Percentiles rank a stretch among this genome's conserved stretches.
Evolutionary conservation across 2,797 vertebrate genomes (phyloP).

Genomic region (Erethizon dorsatum): DNA sequence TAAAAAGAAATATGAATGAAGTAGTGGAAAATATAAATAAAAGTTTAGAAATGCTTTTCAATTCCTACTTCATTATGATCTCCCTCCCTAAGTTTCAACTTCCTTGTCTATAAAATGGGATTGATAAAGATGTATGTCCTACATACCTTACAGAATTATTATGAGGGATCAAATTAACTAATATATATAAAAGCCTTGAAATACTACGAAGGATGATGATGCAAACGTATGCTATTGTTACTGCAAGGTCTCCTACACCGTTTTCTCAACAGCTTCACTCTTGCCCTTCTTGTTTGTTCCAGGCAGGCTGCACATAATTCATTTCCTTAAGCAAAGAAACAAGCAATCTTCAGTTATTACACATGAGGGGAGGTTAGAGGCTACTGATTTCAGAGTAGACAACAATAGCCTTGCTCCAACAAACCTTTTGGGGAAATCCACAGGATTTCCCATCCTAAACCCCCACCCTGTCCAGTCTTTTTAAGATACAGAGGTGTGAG

Average conservation of each 20-base stretch:
- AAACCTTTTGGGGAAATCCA: slow-evolving; percentile 51
- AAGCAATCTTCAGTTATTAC: slow-evolving; percentile 16
- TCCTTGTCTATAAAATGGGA: slow-evolving; percentile 51
- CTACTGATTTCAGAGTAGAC: slow-evolving; percentile 4
- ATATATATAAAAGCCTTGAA: not conserved
- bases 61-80: not conserved
- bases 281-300: not conserved
- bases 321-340: slow-evolving; percentile 29
- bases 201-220: not conserved
- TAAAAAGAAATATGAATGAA: slow-evolving; percentile 60
- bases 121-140: not conserved
- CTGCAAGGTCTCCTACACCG: not conserved
- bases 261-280: not conserved
- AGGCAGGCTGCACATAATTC: not conserved
- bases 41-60: slow-evolving; percentile 28
- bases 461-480: slow-evolving; percentile 6
- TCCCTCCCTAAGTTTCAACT: not conserved
- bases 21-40: not conserved
- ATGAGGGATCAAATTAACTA: not conserved
- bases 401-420: slow-evolving; percentile 46
- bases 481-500: slow-evolving; percentile 15
- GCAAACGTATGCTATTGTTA: not conserved
- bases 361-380: not conserved
- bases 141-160: not conserved
- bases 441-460: not conserved